Evolutionary conservation across 2,888 invertebrate species (phyloP), one percentile per base, ranked within the genome.

Genomic region (Galerucella nymphaeae): DNA sequence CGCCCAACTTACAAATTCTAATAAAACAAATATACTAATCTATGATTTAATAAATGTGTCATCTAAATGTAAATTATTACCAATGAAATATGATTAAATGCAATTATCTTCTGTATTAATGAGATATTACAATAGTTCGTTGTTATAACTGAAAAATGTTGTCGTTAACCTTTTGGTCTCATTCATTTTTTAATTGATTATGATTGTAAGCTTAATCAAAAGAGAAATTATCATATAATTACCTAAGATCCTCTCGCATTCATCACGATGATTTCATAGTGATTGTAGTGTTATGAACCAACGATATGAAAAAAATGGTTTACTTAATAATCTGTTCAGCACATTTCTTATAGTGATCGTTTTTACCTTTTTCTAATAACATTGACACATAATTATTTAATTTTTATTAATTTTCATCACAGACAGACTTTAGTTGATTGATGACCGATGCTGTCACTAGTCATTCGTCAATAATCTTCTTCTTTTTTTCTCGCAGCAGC

Each of bases 331-430:
- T 66, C n/a, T 66, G 41, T 45, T 58, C 13, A 66, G 23, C 42
- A 57, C 66, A 66, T 66, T 66, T 45, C 58, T n/a, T 20, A 20
- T 45, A 11, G 14, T 18, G 41, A 58, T 66, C n/a, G 48, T 66
- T 66, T 66, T n/a, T n/a, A n/a, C n/a, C n/a, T n/a, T n/a, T 53
- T 58, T 58, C 20, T 58, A 58, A 55, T 42, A 45, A 66, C 42
- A 55, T 66, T 58, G 66, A 58, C 45, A 16, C 57, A 66, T 42
- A 38, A 62, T 58, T 66, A 66, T 66, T 66, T 66, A 18, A 66
- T 58, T 66, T 62, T 66, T 58, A 66, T 58, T 57, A 57, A 55
- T 14, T 55, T 18, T 41, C 55, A 64, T 57, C 42, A 66, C 41
- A 66, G 38, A 66, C 41, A 66, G 38, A 57, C 57, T 42, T 50